Percentiles rank a stretch among this genome's conserved stretches.
Evolutionary conservation across 2,113 vertebrate genomes (phyloP).

Genomic region (Strix uralensis): DNA sequence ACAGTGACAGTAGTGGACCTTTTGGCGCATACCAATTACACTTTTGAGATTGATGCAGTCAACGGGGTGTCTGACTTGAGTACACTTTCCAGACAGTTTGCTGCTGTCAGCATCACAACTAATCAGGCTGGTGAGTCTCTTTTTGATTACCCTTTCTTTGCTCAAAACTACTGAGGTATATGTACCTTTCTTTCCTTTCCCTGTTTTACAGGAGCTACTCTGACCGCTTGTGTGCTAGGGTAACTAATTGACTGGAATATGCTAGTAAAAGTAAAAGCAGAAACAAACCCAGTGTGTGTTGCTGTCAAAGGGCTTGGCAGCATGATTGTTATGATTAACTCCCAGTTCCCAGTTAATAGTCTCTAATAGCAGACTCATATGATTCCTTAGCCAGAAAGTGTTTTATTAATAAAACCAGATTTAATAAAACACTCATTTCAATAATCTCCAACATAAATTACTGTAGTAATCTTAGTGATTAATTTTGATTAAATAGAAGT

Average conservation of each 20-base stretch:
- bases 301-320: slow-evolving; percentile 47
- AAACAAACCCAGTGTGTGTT: background rate
- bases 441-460: slow-evolving; percentile 59
- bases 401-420: slow-evolving; percentile 68
- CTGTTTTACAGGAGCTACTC: background rate
- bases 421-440: slow-evolving; percentile 59
- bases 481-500: slow-evolving; percentile 64
- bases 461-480: slow-evolving; percentile 44
- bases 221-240: background rate
- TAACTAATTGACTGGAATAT: background rate
- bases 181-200: background rate
- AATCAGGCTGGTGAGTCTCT: slow-evolving; percentile 93
- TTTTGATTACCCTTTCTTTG: background rate
- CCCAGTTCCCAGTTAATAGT: slow-evolving; percentile 35
- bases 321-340: slow-evolving; percentile 53
- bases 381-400: slow-evolving; percentile 27
- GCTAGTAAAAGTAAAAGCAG: background rate
- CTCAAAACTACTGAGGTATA: background rate
- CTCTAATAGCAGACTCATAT: slow-evolving; percentile 38
- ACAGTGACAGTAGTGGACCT: slow-evolving; percentile 92
- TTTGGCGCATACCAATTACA: slow-evolving; percentile 97
- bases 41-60: slow-evolving; percentile 92
- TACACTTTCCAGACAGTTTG: slow-evolving; percentile 81
- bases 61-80: slow-evolving; percentile 90
- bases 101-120: slow-evolving; percentile 94